Evolutionary conservation across 2,797 vertebrate genomes (phyloP), one percentile per base, ranked within the genome.

Genomic region (Psittacula echo): DNA sequence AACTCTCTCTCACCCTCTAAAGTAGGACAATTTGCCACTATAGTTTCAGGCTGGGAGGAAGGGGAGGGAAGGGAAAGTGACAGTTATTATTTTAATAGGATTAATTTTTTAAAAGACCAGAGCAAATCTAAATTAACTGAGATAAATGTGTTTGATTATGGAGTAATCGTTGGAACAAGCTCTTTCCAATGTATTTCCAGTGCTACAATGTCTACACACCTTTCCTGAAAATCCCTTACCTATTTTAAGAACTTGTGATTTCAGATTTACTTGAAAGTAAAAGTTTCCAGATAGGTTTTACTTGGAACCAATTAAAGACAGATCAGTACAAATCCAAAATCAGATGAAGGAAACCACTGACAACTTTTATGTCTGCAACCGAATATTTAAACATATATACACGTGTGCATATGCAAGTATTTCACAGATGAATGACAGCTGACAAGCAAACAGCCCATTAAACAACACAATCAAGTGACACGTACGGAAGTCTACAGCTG

Each of bases 341-440:
- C 5, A 77, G 9, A 17, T 21, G 13, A 53, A 41, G 66, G 22
- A 67, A 83, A 78, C 48, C 15, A 34, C 16, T 17, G 16, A 12
- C 26, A 76, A 53, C n/a, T 82, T 54, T 27, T 27, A 64, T 2
- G 0, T 13, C 50, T 61, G 18, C 37, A 56, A 19, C 10, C 2
- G 2, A 34, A 51, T 27, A 10, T 3, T 21, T 10, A 10, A 8
- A 26, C 4, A 11, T 4, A 32, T 2, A 47, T 2, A 41, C 8
- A 21, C 1, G 3, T 7, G 4, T 27, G 23, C 1, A 0, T 9
- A 8, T 7, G 27, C 1, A 5, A 48, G 2, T 30, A 64, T 53
- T 39, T 62, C 45, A 58, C 32, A 66, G 18, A 18, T 4, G 12
- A 77, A 44, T 17, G 48, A 62, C 13, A 54, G 26, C 19, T 27